A percentile compares a stretch with the other conserved stretches of the same genome.
Evolutionary conservation across 2,797 vertebrate species (phyloP).

Genomic region (Neolamprologus multifasciatus): DNA sequence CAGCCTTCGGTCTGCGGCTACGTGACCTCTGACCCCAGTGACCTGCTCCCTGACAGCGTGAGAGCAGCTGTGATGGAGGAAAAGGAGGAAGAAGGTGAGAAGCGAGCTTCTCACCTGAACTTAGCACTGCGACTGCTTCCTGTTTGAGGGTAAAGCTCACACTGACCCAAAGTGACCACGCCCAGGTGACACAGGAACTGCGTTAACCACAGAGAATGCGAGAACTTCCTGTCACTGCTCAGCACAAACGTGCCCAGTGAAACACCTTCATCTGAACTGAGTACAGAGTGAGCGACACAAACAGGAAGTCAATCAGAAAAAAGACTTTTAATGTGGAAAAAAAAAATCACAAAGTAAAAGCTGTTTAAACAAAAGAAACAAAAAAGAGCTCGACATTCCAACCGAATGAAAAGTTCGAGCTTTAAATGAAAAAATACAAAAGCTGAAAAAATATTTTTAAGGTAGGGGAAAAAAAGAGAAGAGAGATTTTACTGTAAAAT

Average conservation of each 20-base stretch:
- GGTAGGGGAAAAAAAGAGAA: background rate
- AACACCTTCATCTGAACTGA: background rate
- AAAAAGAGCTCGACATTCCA: background rate
- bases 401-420: background rate
- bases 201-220: background rate
- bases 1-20: conserved; percentile 90
- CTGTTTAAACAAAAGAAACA: background rate
- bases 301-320: background rate
- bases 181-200: background rate
- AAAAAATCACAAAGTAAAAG: background rate
- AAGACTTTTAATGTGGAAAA: background rate
- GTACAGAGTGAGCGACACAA: background rate
- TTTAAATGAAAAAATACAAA: background rate
- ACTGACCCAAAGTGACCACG: background rate
- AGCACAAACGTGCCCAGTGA: background rate
- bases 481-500: background rate
- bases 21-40: conserved; percentile 66
- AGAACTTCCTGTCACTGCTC: background rate
- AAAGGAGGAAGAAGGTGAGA: conserved; percentile 31
- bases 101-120: background rate
- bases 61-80: conserved; percentile 14
- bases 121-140: background rate
- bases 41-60: conserved; percentile 70
- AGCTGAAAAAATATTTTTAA: background rate
- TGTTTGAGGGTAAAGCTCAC: background rate